Percentiles rank a stretch among this genome's conserved stretches.
Evolutionary conservation across 2,113 vertebrate species (phyloP).

Genomic region (Hypanus sabinus): DNA sequence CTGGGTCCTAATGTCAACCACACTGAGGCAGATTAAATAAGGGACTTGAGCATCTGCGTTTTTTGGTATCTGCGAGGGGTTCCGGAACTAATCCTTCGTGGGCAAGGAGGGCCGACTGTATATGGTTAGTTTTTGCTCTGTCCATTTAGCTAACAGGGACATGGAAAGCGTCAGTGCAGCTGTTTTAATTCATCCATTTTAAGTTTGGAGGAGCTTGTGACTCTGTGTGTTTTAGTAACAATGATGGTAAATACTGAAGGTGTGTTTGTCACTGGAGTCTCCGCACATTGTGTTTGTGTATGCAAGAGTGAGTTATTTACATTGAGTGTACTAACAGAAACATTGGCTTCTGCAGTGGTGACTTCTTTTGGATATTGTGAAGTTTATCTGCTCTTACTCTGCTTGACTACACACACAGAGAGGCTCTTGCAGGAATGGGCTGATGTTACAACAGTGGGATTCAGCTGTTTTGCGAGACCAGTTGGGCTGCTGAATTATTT

Average conservation of each 20-base stretch:
- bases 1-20: no score
- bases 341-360: not conserved
- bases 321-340: not conserved
- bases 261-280: not conserved
- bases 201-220: not conserved
- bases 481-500: not conserved
- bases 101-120: no score
- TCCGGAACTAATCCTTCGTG: no score
- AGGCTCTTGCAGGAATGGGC: no score
- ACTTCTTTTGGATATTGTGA: not conserved
- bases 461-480: not conserved
- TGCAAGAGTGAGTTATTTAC: not conserved
- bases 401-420: not conserved
- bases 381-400: not conserved
- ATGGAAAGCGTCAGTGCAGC: not conserved
- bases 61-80: no score
- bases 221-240: not conserved
- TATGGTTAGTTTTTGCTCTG: not conserved
- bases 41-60: no score
- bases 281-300: not conserved
- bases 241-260: not conserved
- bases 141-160: not conserved
- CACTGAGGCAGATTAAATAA: no score
- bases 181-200: not conserved
- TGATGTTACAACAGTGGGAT: not conserved